Evolutionary conservation across 1,140 invertebrate genomes (phyloP), one percentile per base, ranked within the genome.

Genomic region (Popillia japonica): DNA sequence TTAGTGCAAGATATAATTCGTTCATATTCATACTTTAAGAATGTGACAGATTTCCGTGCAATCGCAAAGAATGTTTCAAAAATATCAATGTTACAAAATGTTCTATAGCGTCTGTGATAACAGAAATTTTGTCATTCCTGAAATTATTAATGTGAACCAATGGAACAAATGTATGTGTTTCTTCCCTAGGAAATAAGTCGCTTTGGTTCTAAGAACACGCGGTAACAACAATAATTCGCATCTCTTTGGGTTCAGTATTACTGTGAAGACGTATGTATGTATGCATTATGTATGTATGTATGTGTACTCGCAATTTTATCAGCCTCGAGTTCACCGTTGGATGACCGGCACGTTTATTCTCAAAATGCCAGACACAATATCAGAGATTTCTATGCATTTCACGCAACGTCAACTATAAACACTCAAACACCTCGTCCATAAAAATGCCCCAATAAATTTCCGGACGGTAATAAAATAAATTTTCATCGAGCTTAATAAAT

Each of bases 401-500:
- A 55, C 48, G 48, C 14, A 55, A 55, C 48, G 48, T 55, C 48
- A 55, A 55, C 11, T 55, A 55, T 55, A 55, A 55, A 55, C 14
- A 55, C 48, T n/a, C 11, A n/a, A 17, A 17, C 48, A 55, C 48
- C 48, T n/a, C 48, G 48, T 6, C 48, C 48, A 55, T 55, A 55
- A 55, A 55, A 55, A 55, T 55, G 48, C 14, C 48, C 17, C 14
- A 55, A 55, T 55, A 55, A 55, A 55, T 55, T 55, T 55, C 48
- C 14, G 48, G 14, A 17, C 48, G 17, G 48, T 55, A 55, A 55
- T 55, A 55, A 55, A 55, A 55, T 55, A 55, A 17, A 55, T 55
- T 55, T 55, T 55, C 48, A 55, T 55, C 48, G 48, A 55, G 14
- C 17, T 17, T 55, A 55, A 55, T 55, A 55, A 55, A 55, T 55